Evolutionary conservation across 2,797 vertebrate species (phyloP).

Genomic region (Phyllotis vaccarum): DNA sequence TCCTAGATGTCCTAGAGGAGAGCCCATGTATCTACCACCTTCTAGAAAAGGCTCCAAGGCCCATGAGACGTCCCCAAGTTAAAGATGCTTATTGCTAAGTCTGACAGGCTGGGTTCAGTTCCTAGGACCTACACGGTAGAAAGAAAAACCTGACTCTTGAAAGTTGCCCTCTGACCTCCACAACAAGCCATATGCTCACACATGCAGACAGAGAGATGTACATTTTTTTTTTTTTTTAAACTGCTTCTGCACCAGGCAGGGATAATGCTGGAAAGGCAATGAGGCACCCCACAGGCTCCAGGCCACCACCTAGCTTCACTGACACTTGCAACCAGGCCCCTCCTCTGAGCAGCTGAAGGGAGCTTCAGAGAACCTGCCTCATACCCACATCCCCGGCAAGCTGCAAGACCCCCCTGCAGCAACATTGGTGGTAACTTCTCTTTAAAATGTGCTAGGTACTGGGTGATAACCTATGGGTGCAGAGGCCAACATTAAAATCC

Average conservation of each 20-base stretch:
- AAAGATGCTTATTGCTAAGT: neutral
- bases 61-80: neutral
- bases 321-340: neutral
- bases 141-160: neutral
- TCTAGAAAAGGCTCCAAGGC: neutral
- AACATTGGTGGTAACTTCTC: rapidly evolving
- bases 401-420: neutral
- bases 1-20: neutral
- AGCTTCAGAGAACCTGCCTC: neutral
- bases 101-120: neutral
- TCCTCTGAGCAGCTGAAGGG: neutral
- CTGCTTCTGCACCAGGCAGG: neutral
- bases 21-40: neutral
- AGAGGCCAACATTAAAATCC: rapidly evolving
- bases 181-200: neutral
- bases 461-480: rapidly evolving
- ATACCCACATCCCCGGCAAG: neutral
- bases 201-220: neutral
- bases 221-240: too few relatives aligned
- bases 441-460: neutral
- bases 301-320: neutral
- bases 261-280: neutral
- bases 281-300: neutral
- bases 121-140: neutral
- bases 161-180: neutral